A percentile compares a stretch with the other conserved stretches of the same genome.
These are phyloP conservation scores for Echiichthys vipera DNA, from an alignment of 2,797 vertebrate species.

Conservation along the genomic window DNA sequence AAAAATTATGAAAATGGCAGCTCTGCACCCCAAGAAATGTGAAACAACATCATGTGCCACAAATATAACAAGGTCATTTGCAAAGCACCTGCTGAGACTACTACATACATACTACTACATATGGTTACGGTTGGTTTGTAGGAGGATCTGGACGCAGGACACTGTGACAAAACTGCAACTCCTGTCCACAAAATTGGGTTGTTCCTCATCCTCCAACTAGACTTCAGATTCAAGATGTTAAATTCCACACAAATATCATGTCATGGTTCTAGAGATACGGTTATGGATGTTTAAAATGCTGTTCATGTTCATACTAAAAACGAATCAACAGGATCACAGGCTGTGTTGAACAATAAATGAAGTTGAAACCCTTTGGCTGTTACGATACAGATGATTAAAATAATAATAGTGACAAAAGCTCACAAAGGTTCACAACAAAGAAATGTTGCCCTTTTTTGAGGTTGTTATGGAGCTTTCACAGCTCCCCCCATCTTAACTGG, in stretches of 20 bases:
- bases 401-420: background rate
- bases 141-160: too few relatives aligned
- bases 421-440: background rate
- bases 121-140: too few relatives aligned
- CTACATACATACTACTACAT: background rate
- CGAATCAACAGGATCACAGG: too few relatives aligned
- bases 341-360: background rate
- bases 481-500: constrained; percentile 34
- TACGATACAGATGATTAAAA: background rate
- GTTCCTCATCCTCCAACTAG: too few relatives aligned
- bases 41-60: background rate
- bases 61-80: constrained; percentile 1
- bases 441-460: background rate
- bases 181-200: too few relatives aligned
- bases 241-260: too few relatives aligned
- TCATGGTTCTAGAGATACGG: background rate
- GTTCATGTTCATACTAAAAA: background rate
- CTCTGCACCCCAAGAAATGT: constrained; percentile 8
- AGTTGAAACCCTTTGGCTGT: background rate
- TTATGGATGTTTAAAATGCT: background rate
- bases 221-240: too few relatives aligned
- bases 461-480: background rate
- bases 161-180: too few relatives aligned
- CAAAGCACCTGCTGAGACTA: background rate
- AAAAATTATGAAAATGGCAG: background rate